Percentiles rank a stretch among this genome's conserved stretches.
phyloP scores from a whole-genome alignment of 2,797 vertebrate species.

The Intellagama lesueurii region DNA sequence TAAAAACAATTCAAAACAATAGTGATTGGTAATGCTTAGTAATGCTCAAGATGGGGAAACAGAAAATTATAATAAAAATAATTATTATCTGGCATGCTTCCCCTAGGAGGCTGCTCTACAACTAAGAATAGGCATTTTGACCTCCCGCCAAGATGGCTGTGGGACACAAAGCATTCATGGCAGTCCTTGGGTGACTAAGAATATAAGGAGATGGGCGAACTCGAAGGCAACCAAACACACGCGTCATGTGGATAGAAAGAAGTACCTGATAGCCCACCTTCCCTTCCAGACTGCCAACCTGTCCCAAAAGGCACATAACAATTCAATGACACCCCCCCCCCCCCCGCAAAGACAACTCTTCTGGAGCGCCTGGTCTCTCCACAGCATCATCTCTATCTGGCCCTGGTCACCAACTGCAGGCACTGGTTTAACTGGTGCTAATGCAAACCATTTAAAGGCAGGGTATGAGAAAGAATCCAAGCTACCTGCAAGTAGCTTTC shows the following conservation, averaged over 20 bases:
- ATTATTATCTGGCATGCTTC: not conserved
- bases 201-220: too few species aligned
- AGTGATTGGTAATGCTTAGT: too few species aligned
- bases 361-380: not conserved
- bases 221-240: not conserved
- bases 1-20: too few species aligned
- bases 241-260: not conserved
- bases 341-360: not conserved
- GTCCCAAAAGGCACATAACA: not conserved
- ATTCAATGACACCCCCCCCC: too few species aligned
- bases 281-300: not conserved
- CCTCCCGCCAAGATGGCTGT: not conserved
- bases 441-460: too few species aligned
- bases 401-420: not conserved
- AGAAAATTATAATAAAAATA: too few species aligned
- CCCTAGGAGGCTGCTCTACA: not conserved
- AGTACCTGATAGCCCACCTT: not conserved
- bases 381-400: not conserved
- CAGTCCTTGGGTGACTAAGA: too few species aligned
- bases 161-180: not conserved
- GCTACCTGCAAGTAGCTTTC: not conserved
- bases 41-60: too few species aligned
- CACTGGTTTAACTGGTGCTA: too few species aligned
- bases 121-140: not conserved
- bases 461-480: too few species aligned